A percentile compares a stretch with the other conserved stretches of the same genome.
Evolutionary conservation across 2,797 vertebrate species (phyloP).

Genomic region (Syndactyla subalaris): DNA sequence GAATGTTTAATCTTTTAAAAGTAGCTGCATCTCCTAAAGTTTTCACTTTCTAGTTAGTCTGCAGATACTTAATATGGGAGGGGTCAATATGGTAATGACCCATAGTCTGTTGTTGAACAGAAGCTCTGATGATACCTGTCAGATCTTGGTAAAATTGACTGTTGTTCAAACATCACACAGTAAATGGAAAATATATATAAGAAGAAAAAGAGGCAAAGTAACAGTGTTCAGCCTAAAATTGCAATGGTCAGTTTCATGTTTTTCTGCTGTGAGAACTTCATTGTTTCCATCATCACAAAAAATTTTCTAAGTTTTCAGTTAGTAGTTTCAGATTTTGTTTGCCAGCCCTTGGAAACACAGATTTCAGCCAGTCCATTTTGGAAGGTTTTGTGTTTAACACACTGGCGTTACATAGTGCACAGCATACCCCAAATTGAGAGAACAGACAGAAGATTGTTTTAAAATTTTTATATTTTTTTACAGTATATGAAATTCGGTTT

Average conservation of each 20-base stretch:
- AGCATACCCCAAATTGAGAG: not conserved
- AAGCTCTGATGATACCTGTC: not conserved
- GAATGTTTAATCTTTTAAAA: slow-evolving; percentile 35
- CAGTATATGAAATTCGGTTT: not conserved
- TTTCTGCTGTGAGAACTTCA: not conserved
- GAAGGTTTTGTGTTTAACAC: not conserved
- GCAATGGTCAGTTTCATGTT: not conserved
- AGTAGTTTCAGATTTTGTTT: not conserved
- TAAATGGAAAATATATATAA: not conserved
- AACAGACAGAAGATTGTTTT: not conserved
- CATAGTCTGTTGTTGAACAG: not conserved
- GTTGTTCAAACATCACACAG: not conserved
- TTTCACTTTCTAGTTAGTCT: not conserved
- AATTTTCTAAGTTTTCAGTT: not conserved
- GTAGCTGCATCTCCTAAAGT: not conserved
- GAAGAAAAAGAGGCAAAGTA: not conserved
- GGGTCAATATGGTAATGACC: not conserved
- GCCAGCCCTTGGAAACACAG: not conserved
- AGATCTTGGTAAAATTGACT: not conserved
- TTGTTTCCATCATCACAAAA: not conserved
- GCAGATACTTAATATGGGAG: not conserved
- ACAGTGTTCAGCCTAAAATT: not conserved
- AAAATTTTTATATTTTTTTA: not conserved
- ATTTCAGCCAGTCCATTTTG: not conserved
- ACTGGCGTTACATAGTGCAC: not conserved